Conservation (phyloP, 2,888 invertebrate genomes). For the Archaeoteleia sp. region DNA sequence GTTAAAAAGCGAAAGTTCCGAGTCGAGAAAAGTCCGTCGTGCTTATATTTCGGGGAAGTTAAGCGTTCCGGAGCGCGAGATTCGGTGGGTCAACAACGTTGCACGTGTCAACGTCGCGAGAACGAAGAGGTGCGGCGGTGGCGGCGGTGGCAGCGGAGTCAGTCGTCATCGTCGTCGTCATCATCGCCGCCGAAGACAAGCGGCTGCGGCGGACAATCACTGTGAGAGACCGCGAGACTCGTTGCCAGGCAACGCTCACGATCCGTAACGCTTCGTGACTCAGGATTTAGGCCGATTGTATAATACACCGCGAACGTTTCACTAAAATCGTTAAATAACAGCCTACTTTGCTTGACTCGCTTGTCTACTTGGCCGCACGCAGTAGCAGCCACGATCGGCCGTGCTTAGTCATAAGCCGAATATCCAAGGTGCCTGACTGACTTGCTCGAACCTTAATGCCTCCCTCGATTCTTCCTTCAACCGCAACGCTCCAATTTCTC, state of each 20-base stretch:
- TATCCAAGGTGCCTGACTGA: conserved; percentile 29
- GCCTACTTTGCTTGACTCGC: conserved; percentile 65
- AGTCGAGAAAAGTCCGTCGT: not conserved
- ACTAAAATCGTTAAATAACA: conserved; percentile 74
- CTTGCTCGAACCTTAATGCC: conserved; percentile 17
- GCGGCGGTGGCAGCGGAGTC: conserved; percentile 54
- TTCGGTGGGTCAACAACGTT: conserved; percentile 23
- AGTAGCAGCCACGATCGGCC: conserved; percentile 47
- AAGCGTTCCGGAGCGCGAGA: too few species aligned
- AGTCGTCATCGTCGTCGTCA: conserved; percentile 18
- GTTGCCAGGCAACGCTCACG: conserved; percentile 68
- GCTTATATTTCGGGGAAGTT: too few species aligned
- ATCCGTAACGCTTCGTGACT: conserved; percentile 75
- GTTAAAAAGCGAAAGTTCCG: not conserved
- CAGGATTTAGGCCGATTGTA: conserved; percentile 75
- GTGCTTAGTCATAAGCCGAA: conserved; percentile 61
- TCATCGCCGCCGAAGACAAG: conserved; percentile 37
- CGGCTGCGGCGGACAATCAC: conserved; percentile 38
- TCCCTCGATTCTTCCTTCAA: conserved; percentile 23
- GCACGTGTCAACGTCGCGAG: conserved; percentile 24
- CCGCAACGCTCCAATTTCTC: conserved; percentile 29
- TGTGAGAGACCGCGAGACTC: conserved; percentile 33
- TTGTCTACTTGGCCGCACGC: conserved; percentile 53
- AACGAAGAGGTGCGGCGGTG: conserved; percentile 53
- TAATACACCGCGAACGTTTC: conserved; percentile 73